Evolutionary conservation across 2,797 vertebrate genomes (phyloP).

Genomic region (Pampus argenteus): DNA sequence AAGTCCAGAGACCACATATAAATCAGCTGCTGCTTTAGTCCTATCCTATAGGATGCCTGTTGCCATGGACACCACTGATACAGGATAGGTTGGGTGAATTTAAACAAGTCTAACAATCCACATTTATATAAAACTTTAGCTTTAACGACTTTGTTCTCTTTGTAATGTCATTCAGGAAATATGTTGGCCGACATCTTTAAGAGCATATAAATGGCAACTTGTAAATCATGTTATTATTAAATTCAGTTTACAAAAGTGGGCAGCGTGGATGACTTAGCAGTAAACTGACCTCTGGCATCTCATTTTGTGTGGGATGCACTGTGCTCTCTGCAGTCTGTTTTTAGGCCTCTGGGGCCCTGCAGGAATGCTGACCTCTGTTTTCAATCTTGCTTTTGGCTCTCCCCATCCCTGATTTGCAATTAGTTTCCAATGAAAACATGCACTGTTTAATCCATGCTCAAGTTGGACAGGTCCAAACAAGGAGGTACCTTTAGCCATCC

Average conservation of each 20-base stretch:
- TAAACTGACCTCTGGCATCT: constrained; percentile 12
- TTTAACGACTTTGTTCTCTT: not conserved
- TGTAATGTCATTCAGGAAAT: not conserved
- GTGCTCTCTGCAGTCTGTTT: not conserved
- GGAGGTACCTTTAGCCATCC: constrained; percentile 2
- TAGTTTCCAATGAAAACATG: constrained; percentile 40
- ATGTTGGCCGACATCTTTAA: not conserved
- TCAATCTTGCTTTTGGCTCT: constrained; percentile 29
- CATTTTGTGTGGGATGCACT: not conserved
- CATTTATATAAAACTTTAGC: not conserved
- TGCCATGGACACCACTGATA: not conserved
- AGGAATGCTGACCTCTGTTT: constrained; percentile 59
- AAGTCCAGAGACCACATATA: not conserved
- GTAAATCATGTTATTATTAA: not conserved
- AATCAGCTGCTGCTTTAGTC: not conserved
- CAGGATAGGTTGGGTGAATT: not conserved
- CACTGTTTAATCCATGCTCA: constrained; percentile 20
- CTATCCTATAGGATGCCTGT: not conserved
- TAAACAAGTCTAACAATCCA: not conserved
- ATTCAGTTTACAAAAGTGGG: not conserved
- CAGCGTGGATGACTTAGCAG: not conserved
- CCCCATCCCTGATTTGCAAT: constrained; percentile 26
- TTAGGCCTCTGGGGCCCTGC: constrained; percentile 28
- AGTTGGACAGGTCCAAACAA: constrained; percentile 4
- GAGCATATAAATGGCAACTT: not conserved